A percentile compares a stretch with the other conserved stretches of the same genome.
Evolutionary conservation across 2,797 vertebrate genomes (phyloP).

Genomic region (Rhinogobio ventralis): DNA sequence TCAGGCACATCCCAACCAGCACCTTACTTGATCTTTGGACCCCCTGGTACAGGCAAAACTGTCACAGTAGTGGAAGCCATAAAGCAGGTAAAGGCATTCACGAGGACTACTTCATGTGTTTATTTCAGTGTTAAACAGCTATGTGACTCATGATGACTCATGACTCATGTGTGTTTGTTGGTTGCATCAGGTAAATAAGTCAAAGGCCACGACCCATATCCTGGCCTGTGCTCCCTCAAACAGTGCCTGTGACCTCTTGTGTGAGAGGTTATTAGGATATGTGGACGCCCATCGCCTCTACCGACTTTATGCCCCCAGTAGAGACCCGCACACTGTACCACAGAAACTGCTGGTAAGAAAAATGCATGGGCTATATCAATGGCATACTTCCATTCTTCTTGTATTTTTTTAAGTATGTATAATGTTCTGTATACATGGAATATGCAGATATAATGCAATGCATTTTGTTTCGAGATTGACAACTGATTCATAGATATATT

Average conservation of each 20-base stretch:
- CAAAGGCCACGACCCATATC: conserved; percentile 70
- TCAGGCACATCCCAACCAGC: conserved; percentile 80
- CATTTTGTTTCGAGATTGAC: not conserved
- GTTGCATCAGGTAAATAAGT: conserved; percentile 77
- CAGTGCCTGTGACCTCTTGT: conserved; percentile 85
- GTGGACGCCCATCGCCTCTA: conserved; percentile 73
- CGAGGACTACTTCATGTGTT: not conserved
- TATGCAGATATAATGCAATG: not conserved
- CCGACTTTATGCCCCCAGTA: conserved; percentile 81
- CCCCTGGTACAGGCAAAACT: conserved; percentile 88
- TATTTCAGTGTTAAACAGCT: not conserved
- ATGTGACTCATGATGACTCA: not conserved
- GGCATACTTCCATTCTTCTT: not conserved
- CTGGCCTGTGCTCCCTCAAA: conserved; percentile 87
- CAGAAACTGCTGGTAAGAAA: conserved; percentile 76
- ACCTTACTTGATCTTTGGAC: conserved; percentile 87
- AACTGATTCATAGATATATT: not conserved
- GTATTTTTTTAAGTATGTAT: not conserved
- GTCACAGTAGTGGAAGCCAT: conserved; percentile 88
- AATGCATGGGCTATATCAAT: not conserved
- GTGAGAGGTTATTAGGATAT: conserved; percentile 78
- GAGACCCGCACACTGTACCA: conserved; percentile 73
- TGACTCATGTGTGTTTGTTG: not conserved
- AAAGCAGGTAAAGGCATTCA: conserved; percentile 77
- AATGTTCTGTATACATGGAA: not conserved